Evolutionary conservation across 2,113 vertebrate species (phyloP), one percentile per base, ranked within the genome.

Genomic region (Vireo altiloquus): DNA sequence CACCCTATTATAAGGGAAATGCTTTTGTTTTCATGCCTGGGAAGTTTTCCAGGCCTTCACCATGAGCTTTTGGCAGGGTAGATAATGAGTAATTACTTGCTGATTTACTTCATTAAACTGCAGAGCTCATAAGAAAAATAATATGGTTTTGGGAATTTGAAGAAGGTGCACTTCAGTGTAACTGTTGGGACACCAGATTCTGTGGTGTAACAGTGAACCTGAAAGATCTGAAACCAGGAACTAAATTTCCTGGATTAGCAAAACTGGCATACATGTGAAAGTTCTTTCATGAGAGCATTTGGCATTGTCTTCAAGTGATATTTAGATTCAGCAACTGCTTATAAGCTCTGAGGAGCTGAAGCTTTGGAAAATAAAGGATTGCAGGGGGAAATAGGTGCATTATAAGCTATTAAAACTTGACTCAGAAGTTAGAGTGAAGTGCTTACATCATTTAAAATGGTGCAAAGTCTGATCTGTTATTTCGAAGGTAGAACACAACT

Each of bases 31-130:
- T 72, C 57, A 33, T 0, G 7, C 20, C 66, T 92, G 68, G 87
- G 89, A 95, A 52, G n/a, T 70, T 86, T 96, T 95, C 95, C 92
- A 95, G 85, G 54, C 50, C 59, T 94, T 89, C 79, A 74, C 68
- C 42, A 28, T 12, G 63, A 95, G 85, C 35, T 80, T 90, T 94
- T 96, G 87, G 82, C 85, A 80, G 71, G 31, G 8, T 22, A 74
- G 75, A 49, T 75, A 71, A n/a, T 80, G 56, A 95, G 13, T 88
- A 93, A 88, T 94, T 91, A 85, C 56, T 63, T 87, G 91, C 65
- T 64, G 53, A 82, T 70, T 89, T 90, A 66, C 52, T 83, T 39
- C 71, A 89, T 28, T 83, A 59, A 80, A 74, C 63, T 61, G 15
- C 56, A 77, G 40, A 80, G 21, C 30, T 81, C 5, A 11, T 87